phyloP scores from a whole-genome alignment of 1,140 invertebrate genomes.

The Neodiprion virginianus region DNA sequence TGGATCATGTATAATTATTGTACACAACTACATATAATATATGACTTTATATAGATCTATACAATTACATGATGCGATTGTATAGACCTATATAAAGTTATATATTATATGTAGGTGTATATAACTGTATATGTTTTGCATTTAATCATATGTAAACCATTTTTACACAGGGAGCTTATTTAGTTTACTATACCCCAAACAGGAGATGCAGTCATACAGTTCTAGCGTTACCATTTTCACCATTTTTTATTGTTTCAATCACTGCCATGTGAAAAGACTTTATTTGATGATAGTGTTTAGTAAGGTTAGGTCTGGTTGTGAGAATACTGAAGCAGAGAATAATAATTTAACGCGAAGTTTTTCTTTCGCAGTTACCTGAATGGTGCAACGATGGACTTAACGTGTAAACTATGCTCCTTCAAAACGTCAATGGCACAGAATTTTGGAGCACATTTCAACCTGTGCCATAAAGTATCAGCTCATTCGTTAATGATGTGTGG shows the following conservation, averaged over 20 bases:
- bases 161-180: not conserved
- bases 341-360: not conserved
- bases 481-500: not conserved
- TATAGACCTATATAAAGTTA: too few species aligned
- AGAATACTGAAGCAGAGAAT: not conserved
- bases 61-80: too few species aligned
- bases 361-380: not conserved
- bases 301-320: not conserved
- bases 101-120: too few species aligned
- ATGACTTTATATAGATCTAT: too few species aligned
- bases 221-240: not conserved
- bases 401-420: not conserved
- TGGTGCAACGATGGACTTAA: not conserved
- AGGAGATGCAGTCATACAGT: not conserved
- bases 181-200: not conserved
- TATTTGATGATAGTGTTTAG: not conserved
- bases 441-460: not conserved
- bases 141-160: too few species aligned
- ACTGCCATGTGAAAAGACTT: not conserved
- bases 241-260: not conserved
- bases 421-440: not conserved
- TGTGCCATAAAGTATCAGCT: slow-evolving; percentile 1
- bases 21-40: too few species aligned
- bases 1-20: too few species aligned
- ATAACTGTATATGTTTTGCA: too few species aligned